These are phyloP conservation scores for Eurytemora carolleeae DNA, from an alignment of 1,140 invertebrate species.

Conservation along the genomic window DNA sequence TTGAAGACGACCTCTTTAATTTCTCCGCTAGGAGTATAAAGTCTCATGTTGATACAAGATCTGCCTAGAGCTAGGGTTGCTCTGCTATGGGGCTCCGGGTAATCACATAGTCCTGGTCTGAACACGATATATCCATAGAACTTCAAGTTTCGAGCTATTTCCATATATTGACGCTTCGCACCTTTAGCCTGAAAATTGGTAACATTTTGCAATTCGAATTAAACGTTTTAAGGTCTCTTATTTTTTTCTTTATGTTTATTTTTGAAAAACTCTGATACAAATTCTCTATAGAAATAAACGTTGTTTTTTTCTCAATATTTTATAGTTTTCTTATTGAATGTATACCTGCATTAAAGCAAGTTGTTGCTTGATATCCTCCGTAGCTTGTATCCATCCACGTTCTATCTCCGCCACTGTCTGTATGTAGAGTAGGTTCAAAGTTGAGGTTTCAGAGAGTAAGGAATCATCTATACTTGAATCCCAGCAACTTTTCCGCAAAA, in stretches of 20 bases:
- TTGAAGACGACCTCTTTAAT: constrained; percentile 61
- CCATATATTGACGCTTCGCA: constrained; percentile 46
- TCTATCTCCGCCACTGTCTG: constrained; percentile 69
- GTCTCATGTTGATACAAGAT: constrained; percentile 49
- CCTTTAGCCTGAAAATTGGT: background rate
- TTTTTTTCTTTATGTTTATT: constrained; percentile 63
- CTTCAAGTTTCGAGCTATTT: constrained; percentile 51
- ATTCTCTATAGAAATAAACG: too few relatives aligned
- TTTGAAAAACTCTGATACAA: too few relatives aligned
- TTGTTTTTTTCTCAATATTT: too few relatives aligned
- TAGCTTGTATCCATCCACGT: constrained; percentile 55
- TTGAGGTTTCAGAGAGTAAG: constrained; percentile 52
- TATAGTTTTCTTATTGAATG: too few relatives aligned
- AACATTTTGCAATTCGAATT: too few relatives aligned
- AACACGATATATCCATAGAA: constrained; percentile 79
- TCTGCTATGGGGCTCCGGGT: constrained; percentile 42
- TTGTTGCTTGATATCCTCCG: constrained; percentile 32
- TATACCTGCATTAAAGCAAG: constrained; percentile 1
- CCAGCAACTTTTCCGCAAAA: constrained; percentile 50
- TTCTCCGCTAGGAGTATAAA: constrained; percentile 21
- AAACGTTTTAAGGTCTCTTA: constrained; percentile 24
- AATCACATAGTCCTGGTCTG: constrained; percentile 49
- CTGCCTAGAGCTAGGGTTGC: constrained; percentile 50
- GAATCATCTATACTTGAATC: constrained; percentile 59
- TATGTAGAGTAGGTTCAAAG: constrained; percentile 63